Evolutionary conservation across 2,888 invertebrate species (phyloP), one percentile per base, ranked within the genome.

Genomic region (Uropetala carovei): DNA sequence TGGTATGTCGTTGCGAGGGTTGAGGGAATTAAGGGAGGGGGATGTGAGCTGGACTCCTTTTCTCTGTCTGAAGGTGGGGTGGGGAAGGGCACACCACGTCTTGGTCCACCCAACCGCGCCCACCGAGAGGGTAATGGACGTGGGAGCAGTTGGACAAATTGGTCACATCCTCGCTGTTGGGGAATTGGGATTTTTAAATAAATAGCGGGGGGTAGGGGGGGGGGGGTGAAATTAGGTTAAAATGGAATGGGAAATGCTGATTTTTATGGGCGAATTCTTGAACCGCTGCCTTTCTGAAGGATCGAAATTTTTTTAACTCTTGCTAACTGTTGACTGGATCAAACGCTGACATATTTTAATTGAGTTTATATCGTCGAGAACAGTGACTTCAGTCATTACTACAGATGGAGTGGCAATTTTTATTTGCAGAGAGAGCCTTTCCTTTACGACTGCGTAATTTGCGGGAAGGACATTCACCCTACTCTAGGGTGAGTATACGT

Each of bases 161-260:
- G 75, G 22, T 75, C 75, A 75, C 75, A 75, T 75, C 75, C 75
- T 75, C 27, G 75, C 75, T 75, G 43, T 43, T n/a, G 43, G 75
- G 75, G 27, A 75, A 27, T 11, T 27, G 75, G 75, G 75, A 75
- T 27, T 27, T 75, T 75, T 22, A 75, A 27, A 27, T n/a, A 27
- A 27, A 75, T 75, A 22, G 27, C 75, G 75, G 22, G 22, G 75
- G 75, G 27, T 9, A 75, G 22, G 75, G 27, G 22, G 75, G 22
- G 22, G 75, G 75, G 27, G 22, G 22, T 22, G 75, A 27, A 13
- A 27, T 75, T 75, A 27, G 22, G 22, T 13, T 75, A 27, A 75
- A 75, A 75, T 27, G 9, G 75, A 75, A 27, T 75, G 75, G 27
- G 22, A 75, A 75, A 75, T 75, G 75, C 27, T 75, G 75, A 75